Evolutionary conservation across 2,113 vertebrate genomes (phyloP).

Genomic region (Ranitomeya variabilis): DNA sequence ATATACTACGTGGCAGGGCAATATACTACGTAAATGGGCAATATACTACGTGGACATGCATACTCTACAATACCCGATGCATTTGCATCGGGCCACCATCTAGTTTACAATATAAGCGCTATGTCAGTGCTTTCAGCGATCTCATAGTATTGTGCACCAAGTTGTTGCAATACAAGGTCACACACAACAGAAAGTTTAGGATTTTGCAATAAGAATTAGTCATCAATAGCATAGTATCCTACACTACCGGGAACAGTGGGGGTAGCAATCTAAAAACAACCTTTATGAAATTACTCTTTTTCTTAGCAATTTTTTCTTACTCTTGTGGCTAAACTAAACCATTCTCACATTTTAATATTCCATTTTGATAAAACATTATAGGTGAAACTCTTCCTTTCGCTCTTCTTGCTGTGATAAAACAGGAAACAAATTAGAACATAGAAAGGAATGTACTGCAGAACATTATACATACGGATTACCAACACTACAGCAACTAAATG

Average conservation of each 20-base stretch:
- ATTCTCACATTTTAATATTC: background rate
- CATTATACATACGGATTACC: background rate
- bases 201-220: conserved; percentile 2
- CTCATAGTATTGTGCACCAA: background rate
- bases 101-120: too few species aligned
- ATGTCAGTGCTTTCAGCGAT: background rate
- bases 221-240: background rate
- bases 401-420: background rate
- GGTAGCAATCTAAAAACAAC: background rate
- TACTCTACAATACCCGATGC: too few species aligned
- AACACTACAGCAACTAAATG: background rate
- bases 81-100: too few species aligned
- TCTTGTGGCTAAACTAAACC: background rate
- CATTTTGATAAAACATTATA: background rate
- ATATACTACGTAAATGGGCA: too few species aligned
- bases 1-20: too few species aligned
- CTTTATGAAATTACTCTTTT: background rate
- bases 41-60: too few species aligned
- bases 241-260: background rate
- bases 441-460: background rate
- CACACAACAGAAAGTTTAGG: background rate
- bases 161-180: background rate
- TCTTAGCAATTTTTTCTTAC: background rate
- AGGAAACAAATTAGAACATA: background rate
- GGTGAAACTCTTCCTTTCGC: background rate